Conservation (phyloP, 2,797 vertebrate genomes). For the Sebastiscus albofasciatus region DNA sequence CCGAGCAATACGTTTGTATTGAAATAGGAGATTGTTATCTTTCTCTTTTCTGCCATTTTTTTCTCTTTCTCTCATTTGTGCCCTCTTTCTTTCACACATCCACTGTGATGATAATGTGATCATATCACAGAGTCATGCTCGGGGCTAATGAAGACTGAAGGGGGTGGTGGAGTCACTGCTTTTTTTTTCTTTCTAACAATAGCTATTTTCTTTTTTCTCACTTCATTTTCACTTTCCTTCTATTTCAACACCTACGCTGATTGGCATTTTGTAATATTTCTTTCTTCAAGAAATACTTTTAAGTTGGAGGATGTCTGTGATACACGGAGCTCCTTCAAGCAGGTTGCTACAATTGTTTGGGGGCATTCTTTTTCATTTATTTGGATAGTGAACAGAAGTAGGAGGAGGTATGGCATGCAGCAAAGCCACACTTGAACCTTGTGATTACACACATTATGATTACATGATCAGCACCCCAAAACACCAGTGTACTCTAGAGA, state of each 20-base stretch:
- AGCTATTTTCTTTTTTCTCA: neutral
- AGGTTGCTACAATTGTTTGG: neutral
- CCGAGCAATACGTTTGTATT: constrained; percentile 45
- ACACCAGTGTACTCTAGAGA: neutral
- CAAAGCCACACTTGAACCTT: neutral
- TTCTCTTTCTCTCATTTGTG: constrained; percentile 3
- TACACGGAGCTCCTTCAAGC: neutral
- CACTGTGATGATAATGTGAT: constrained; percentile 51
- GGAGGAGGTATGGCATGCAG: neutral
- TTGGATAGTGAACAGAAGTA: neutral
- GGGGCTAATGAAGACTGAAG: constrained; percentile 42
- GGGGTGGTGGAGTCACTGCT: neutral
- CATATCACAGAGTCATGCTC: constrained; percentile 40
- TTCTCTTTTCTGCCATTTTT: neutral
- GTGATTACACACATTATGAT: neutral
- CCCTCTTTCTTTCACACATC: constrained; percentile 21
- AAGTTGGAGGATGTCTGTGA: neutral
- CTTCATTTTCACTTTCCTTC: constrained; percentile 17
- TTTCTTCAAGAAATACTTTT: neutral
- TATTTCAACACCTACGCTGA: constrained; percentile 54
- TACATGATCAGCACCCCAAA: neutral
- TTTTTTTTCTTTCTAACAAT: neutral
- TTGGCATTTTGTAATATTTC: constrained; percentile 36
- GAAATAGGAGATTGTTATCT: constrained; percentile 65
- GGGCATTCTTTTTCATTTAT: neutral